Evolutionary conservation across 2,113 vertebrate genomes (phyloP), one percentile per base, ranked within the genome.

Genomic region (Gila orcuttii): DNA sequence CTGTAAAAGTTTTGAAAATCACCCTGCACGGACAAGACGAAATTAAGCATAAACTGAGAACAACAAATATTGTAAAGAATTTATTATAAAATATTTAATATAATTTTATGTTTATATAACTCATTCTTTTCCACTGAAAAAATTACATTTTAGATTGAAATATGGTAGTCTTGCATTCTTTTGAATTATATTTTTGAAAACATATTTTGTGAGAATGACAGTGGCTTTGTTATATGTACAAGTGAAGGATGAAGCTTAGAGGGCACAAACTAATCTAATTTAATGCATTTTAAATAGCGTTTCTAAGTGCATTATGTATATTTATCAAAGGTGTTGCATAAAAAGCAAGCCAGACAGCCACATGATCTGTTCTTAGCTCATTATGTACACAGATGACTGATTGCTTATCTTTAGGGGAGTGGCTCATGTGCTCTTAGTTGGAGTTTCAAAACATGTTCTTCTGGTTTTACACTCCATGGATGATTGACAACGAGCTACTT

Each of bases 381-480:
- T 75, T 75, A 50, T 83, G 74, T 87, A 85, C 82, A 85, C 88
- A 83, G n/a, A 64, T 28, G 19, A 71, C 13, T 10, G 66, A 64
- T 86, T 83, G 57, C 79, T 86, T 82, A 76, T 86, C 79, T 68
- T 42, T 23, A 57, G 71, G 50, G 79, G 55, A 82, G 71, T 79
- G 86, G 31, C 50, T 78, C 36, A 23, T 47, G 69, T 52, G 25
- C n/a, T 86, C 42, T 60, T 39, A 74, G 33, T 10, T 7, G 8
- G 47, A 77, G 2, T 25, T 3, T 10, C 12, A 9, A 33, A 85
- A 79, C 88, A 74, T 19, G 86, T 83, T 89, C 74, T 75, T 85
- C 86, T 83, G 83, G 86, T 85, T 87, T 78, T 28, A 82, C 73
- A 83, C 9, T 57, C 62, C 28, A 36, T 59, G 64, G 4, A 42